Percentiles rank a stretch among this genome's conserved stretches.
phyloP scores from a whole-genome alignment of 2,113 vertebrate genomes.

The Callaeas wilsoni region DNA sequence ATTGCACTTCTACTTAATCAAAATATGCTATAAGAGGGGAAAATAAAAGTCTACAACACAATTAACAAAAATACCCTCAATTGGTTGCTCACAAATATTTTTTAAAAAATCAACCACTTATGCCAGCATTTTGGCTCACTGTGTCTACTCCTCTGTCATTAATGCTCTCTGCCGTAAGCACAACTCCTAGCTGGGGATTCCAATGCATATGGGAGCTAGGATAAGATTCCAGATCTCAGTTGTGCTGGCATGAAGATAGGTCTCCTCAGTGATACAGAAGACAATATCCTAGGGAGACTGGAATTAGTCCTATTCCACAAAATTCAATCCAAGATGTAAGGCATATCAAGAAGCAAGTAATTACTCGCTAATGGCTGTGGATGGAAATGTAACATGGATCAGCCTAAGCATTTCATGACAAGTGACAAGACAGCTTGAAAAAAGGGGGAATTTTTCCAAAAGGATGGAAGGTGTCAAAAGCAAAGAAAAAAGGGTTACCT shows the following conservation, averaged over 20 bases:
- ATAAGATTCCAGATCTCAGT: conserved; percentile 76
- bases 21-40: conserved; percentile 28
- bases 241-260: conserved; percentile 67
- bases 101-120: conserved; percentile 34
- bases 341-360: conserved; percentile 68
- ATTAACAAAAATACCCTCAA: conserved; percentile 42
- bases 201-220: conserved; percentile 7
- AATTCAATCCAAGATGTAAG: conserved; percentile 71
- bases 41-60: conserved; percentile 51
- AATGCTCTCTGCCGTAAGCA: conserved; percentile 65
- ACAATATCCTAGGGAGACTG: conserved; percentile 79
- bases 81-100: conserved; percentile 65
- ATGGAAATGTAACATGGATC: conserved; percentile 39
- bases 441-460: conserved; percentile 21
- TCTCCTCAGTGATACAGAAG: conserved; percentile 74
- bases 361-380: conserved; percentile 54
- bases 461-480: conserved; percentile 49
- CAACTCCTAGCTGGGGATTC: conserved; percentile 69
- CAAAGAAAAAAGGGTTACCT: conserved; percentile 82
- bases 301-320: conserved; percentile 71
- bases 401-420: conserved; percentile 49
- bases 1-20: conserved; percentile 44
- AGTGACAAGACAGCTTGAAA: not conserved
- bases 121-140: conserved; percentile 63
- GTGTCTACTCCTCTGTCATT: conserved; percentile 54